phyloP scores from a whole-genome alignment of 2,797 vertebrate genomes.

The Echeneis naucrates region DNA sequence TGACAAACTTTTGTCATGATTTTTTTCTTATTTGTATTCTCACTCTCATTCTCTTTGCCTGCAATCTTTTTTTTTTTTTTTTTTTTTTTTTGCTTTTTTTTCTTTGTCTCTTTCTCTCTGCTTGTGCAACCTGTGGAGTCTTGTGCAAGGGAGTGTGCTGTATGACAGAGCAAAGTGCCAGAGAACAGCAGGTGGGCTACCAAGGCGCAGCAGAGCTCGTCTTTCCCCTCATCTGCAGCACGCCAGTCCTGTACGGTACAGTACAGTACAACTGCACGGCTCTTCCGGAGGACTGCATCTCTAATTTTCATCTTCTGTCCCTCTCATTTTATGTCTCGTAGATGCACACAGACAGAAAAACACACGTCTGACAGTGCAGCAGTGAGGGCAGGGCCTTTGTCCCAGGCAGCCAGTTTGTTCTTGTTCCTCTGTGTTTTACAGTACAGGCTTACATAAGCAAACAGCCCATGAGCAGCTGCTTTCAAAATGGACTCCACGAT shows the following conservation, averaged over 20 bases:
- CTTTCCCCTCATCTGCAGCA: slow-evolving; percentile 55
- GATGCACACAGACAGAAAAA: slow-evolving; percentile 43
- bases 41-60: slow-evolving; percentile 4
- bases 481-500: slow-evolving; percentile 53
- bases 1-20: slow-evolving; percentile 13
- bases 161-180: slow-evolving; percentile 54
- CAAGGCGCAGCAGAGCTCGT: slow-evolving; percentile 52
- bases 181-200: slow-evolving; percentile 68
- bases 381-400: slow-evolving; percentile 61
- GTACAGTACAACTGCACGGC: slow-evolving; percentile 21
- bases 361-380: slow-evolving; percentile 40
- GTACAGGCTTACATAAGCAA: slow-evolving; percentile 71
- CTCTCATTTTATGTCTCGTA: slow-evolving; percentile 20
- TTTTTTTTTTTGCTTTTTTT: slow-evolving; percentile 15
- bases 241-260: slow-evolving; percentile 31
- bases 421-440: slow-evolving; percentile 65
- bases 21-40: slow-evolving; percentile 29
- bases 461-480: slow-evolving; percentile 57
- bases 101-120: slow-evolving; percentile 4
- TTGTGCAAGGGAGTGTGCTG: slow-evolving; percentile 54
- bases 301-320: slow-evolving; percentile 8
- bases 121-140: slow-evolving; percentile 40
- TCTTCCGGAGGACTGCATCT: slow-evolving; percentile 25
- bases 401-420: slow-evolving; percentile 58
- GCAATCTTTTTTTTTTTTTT: slow-evolving; percentile 19